Base-by-base conservation (phyloP, 2,113 vertebrate genomes). In the Lates calcarifer region DNA sequence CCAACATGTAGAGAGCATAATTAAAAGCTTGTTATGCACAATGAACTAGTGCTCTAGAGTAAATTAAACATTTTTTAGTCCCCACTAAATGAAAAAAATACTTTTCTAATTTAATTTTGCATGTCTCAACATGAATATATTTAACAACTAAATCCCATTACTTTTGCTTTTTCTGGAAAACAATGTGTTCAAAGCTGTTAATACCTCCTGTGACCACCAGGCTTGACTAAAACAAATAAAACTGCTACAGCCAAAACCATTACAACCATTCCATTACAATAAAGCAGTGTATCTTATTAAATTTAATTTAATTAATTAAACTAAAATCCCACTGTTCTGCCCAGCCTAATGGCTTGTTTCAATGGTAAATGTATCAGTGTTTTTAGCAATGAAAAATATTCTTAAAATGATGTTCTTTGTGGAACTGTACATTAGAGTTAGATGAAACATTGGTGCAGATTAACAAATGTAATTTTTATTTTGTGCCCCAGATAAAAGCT, bases 381-480 rank as follows among this genome's bases (percentile, higher is more conserved):
- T 49, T 53, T 65, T 9, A 41, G 24, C 61, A 60, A 70, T n/a
- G 1, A 77, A 77, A 51, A 31, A 57, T 26, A n/a, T 57, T 37
- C 17, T 63, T 45, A 39, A 61, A 61, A 35, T 26, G 9, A 22
- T 37, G 9, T 63, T 70, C 66, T 69, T 66, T 47, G 39, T 7
- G 0, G 4, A 45, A 17, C 20, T 60, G 11, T 51, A 49, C 53
- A 74, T 57, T 26, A 63, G 5, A 78, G 74, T 28, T 28, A 22
- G 49, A 65, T 45, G 5, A 62, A 29, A 69, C 39, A 2, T 75
- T 67, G 56, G 35, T 11, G 7, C 28, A 79, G 26, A 81, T 77
- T 61, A 65, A 61, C 75, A 71, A 47, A 86, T 77, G 14, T 47
- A 33, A 55, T 57, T 77, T 80, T 75, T 65, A 81, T 55, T 39